Conservation (phyloP, 2,797 vertebrate species). For the Platalea minor region DNA sequence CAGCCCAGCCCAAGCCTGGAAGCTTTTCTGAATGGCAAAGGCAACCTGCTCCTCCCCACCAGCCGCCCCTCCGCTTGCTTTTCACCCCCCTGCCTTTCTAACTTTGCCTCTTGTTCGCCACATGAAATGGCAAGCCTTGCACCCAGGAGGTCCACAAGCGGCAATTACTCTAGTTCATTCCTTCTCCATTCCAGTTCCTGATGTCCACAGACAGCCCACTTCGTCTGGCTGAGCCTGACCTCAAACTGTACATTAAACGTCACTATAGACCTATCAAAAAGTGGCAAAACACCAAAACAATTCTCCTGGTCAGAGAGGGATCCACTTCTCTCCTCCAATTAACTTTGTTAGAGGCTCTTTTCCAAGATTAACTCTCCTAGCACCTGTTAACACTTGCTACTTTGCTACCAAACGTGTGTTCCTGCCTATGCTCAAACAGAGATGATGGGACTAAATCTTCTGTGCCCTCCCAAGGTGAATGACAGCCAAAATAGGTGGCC, state of each 20-base stretch:
- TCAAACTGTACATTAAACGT: background rate
- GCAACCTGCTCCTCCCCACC: background rate
- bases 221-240: background rate
- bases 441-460: background rate
- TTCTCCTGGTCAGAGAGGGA: background rate
- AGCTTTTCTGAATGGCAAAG: background rate
- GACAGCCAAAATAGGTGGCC: background rate
- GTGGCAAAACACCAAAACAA: background rate
- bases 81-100: background rate
- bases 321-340: background rate
- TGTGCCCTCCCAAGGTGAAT: background rate
- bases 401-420: background rate
- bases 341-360: background rate
- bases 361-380: background rate
- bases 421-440: background rate
- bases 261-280: background rate
- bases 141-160: background rate
- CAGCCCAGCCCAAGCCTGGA: background rate
- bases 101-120: background rate
- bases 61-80: accelerated
- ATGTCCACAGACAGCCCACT: background rate
- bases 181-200: background rate
- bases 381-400: background rate
- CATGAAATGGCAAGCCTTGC: background rate
- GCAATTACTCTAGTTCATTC: background rate